These are phyloP conservation scores for Tinea trinotella DNA, from an alignment of 2,888 invertebrate genomes.

Conservation along the genomic window DNA sequence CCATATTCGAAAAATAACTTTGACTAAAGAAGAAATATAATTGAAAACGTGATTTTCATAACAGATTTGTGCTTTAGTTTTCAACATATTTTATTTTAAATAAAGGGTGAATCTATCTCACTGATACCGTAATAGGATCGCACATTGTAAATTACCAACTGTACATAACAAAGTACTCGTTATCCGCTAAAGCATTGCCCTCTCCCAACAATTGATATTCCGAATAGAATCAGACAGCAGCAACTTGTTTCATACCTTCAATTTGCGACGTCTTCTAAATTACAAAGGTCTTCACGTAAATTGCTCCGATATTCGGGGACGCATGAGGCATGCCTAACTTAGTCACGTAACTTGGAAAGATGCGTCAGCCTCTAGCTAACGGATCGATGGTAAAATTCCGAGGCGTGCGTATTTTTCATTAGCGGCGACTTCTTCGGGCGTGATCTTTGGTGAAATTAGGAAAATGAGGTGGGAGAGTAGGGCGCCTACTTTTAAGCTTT, in stretches of 20 bases:
- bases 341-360: constrained; percentile 45
- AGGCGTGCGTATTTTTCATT: constrained; percentile 65
- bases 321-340: constrained; percentile 54
- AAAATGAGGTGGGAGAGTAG: constrained; percentile 19
- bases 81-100: background rate
- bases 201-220: constrained; percentile 12
- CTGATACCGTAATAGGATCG: background rate
- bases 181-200: background rate
- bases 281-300: constrained; percentile 67
- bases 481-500: constrained; percentile 18
- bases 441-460: constrained; percentile 19
- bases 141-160: background rate
- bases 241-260: constrained; percentile 54
- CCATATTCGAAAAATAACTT: constrained; percentile 7
- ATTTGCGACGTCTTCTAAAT: constrained; percentile 64
- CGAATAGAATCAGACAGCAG: constrained; percentile 13
- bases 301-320: constrained; percentile 66
- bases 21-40: background rate
- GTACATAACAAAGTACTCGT: constrained; percentile 7
- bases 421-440: constrained; percentile 30
- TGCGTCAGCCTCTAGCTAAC: constrained; percentile 41
- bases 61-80: too few relatives aligned
- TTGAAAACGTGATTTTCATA: too few relatives aligned
- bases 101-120: background rate
- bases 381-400: constrained; percentile 53